Base-by-base conservation (phyloP, 2,113 vertebrate genomes). In the Eidolon helvum region DNA sequence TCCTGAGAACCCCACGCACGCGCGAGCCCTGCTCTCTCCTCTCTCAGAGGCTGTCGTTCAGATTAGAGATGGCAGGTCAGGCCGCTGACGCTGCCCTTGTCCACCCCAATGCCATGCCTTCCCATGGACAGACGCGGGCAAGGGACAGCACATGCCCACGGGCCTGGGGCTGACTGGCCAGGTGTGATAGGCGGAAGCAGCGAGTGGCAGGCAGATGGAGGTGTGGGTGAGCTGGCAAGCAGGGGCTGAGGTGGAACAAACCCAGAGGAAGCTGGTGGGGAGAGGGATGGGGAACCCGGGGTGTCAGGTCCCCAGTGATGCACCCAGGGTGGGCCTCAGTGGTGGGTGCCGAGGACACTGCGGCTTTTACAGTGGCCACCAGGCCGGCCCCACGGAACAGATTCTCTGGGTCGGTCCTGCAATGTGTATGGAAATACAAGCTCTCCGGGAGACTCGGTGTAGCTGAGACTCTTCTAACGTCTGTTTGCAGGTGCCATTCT, bases 201-300 rank as follows among this genome's bases (percentile, higher is more conserved):
- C 18, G 5, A 55, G 26, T 0, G 2, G 5, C 18, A 1, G 2
- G 18, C 30, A 6, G 11, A 2, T 0, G 14, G 33, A 40, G 22
- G 38, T 2, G 33, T 40, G 0, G 18, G 33, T 33, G 33, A 0
- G 33, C 43, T 0, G 10, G 10, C 3, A 26, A 40, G 59, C 26
- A 4, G 8, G 45, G 18, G 24, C 5, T 0, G 18, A 22, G 53
- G 45, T 5, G 45, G 28, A n/a, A 8, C 61, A 24, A 8, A 7
- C 1, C 2, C 18, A 40, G 74, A 53, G 74, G 71, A 24, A 1
- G 14, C 4, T 5, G 48, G 61, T 0, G 63, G 72, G 45, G 35
- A 33, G 45, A 33, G 61, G 28, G 45, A 12, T 12, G 45, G 45
- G 45, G 10, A 50, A 9, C 4, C 21, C 12, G 28, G 43, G 79